phyloP scores from a whole-genome alignment of 1,140 invertebrate genomes.

The Lethrus apterus region DNA sequence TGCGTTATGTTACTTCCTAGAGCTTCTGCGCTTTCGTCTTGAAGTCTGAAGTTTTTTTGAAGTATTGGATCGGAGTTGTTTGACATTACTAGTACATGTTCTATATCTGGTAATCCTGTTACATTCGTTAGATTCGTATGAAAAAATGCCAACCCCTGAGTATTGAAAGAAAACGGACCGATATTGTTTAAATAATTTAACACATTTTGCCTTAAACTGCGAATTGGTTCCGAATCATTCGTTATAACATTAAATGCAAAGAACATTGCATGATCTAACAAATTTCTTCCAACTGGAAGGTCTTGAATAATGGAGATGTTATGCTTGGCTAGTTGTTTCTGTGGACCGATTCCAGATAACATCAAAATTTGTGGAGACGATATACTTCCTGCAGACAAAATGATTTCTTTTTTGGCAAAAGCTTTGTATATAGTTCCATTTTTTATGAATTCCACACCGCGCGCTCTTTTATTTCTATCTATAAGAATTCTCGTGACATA shows the following conservation, averaged over 20 bases:
- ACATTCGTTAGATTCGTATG: neutral
- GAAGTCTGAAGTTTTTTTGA: neutral
- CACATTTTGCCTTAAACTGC: too few species aligned
- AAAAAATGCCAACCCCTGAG: neutral
- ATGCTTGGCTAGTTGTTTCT: slow-evolving; percentile 52
- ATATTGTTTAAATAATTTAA: too few species aligned
- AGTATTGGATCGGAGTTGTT: neutral
- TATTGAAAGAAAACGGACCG: neutral
- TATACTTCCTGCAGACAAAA: slow-evolving; percentile 46
- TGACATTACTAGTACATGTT: neutral
- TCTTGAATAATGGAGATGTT: slow-evolving; percentile 54
- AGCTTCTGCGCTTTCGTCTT: too few species aligned
- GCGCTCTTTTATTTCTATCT: slow-evolving; percentile 33
- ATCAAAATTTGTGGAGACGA: slow-evolving; percentile 66
- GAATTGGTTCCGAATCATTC: slow-evolving; percentile 1
- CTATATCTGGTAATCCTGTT: slow-evolving; percentile 1
- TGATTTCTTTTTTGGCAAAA: slow-evolving; percentile 1
- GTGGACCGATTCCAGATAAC: slow-evolving; percentile 69
- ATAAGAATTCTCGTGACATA: slow-evolving; percentile 64
- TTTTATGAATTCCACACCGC: neutral
- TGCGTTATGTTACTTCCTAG: too few species aligned
- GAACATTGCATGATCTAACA: slow-evolving; percentile 56
- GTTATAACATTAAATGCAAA: neutral
- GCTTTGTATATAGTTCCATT: neutral
- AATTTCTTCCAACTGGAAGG: slow-evolving; percentile 61